These are phyloP conservation scores for Megamerina dolium DNA, from an alignment of 2,888 invertebrate genomes.

Conservation along the genomic window DNA sequence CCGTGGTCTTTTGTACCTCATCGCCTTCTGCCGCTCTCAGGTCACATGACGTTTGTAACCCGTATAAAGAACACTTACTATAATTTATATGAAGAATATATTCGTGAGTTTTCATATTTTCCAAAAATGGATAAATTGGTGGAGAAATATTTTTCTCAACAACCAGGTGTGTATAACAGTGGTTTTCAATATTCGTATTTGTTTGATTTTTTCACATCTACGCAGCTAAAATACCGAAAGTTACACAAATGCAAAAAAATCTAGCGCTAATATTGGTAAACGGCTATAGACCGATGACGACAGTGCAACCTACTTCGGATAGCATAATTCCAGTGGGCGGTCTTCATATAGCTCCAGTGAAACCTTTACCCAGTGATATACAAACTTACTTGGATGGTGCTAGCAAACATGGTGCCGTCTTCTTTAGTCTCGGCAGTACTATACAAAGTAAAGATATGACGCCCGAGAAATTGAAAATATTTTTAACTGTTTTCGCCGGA, in stretches of 20 bases:
- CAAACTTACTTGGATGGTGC: conserved; percentile 44
- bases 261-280: conserved; percentile 52
- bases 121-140: conserved; percentile 42
- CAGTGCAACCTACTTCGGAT: conserved; percentile 48
- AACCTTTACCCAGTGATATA: conserved; percentile 43
- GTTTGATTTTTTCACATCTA: too few relatives aligned
- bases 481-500: conserved; percentile 47
- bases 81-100: conserved; percentile 37
- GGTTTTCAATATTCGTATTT: too few relatives aligned
- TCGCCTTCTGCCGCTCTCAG: conserved; percentile 47
- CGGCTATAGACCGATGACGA: conserved; percentile 50
- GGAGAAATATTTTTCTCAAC: conserved; percentile 33
- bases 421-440: conserved; percentile 43
- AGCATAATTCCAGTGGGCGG: conserved; percentile 54
- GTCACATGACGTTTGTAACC: conserved; percentile 52
- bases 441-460: conserved; percentile 49
- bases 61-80: conserved; percentile 51
- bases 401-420: conserved; percentile 44
- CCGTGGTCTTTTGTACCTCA: conserved; percentile 52
- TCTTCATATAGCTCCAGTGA: conserved; percentile 50
- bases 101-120: conserved; percentile 35
- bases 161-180: conserved; percentile 23
- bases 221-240: conserved; percentile 43
- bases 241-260: conserved; percentile 49
- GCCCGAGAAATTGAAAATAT: conserved; percentile 38